Base-by-base conservation (phyloP, 2,113 vertebrate species). In the Choloepus hoffmanni region DNA sequence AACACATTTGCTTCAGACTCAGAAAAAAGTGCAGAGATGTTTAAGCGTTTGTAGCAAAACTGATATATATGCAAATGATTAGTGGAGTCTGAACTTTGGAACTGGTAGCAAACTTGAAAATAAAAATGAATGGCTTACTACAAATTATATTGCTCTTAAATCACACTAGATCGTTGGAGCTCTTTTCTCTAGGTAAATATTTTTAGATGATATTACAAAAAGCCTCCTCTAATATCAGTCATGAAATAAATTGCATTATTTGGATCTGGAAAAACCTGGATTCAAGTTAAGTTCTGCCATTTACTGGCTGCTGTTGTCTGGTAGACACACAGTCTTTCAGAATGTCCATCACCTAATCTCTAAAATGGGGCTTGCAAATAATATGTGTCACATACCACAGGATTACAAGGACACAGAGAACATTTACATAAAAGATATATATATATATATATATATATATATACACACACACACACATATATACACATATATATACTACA, bases 81-180 rank as follows among this genome's bases (percentile, higher is more conserved):
- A 95, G 63, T 90, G 36, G 90, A 91, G 30, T 79, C 68, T 94
- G 65, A 82, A 68, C 18, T 78, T 85, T 85, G 53, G 67, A 68
- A 8, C 50, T 86, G 48, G 0, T 53, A 55, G 28, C 40, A 76
- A 89, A 92, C 33, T 86, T 95, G 23, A 91, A 86, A 94, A 95
- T 77, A 93, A 93, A 92, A 93, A 62, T 55, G 30, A 94, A 60
- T 86, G 19, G 28, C 13, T 89, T 91, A 53, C 0, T 40, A 9
- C 43, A 40, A 14, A 6, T 2, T 89, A 1, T 63, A 78, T 74
- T 62, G 11, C 45, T 53, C 28, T 15, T 73, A 73, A 95, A 48
- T 95, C 85, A 85, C 45, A 62, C 0, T 85, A 63, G 12, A 92
- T 70, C 0, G 12, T 68, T 36, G 2, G 19, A 92, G 70, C 2